phyloP scores from a whole-genome alignment of 23 tunicate species.

The Clavelina lepadiformis region DNA sequence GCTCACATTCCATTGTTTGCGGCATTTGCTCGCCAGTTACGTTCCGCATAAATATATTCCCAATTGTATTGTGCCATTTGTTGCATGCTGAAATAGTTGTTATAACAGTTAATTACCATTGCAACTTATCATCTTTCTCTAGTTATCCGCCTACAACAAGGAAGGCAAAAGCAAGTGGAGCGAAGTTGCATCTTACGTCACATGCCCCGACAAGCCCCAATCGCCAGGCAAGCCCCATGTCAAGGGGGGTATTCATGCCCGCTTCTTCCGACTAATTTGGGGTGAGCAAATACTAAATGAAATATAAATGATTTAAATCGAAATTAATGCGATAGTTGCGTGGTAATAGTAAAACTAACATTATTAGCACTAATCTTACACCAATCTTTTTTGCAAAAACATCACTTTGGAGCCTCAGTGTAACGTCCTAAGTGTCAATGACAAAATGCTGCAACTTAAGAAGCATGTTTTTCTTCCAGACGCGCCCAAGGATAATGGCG shows the following conservation, averaged over 20 bases:
- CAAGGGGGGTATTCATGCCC: slow-evolving; percentile 52
- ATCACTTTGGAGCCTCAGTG: neutral
- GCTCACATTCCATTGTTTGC: too few species aligned
- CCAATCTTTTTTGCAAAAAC: neutral
- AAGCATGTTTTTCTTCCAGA: slow-evolving; percentile 29
- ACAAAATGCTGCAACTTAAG: too few species aligned
- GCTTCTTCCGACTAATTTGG: slow-evolving; percentile 41
- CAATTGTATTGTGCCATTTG: too few species aligned
- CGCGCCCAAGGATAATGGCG: slow-evolving; percentile 58
- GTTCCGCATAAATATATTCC: too few species aligned
- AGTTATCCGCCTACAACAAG: slow-evolving; percentile 51
- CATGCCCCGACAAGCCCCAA: slow-evolving; percentile 56
- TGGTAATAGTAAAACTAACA: too few species aligned
- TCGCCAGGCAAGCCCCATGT: slow-evolving; percentile 57
- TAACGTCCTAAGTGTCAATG: too few species aligned
- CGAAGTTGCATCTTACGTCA: slow-evolving; percentile 11
- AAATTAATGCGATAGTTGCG: too few species aligned
- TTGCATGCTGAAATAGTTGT: too few species aligned
- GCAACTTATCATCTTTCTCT: slow-evolving; percentile 2
- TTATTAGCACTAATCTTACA: neutral
- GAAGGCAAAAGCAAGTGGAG: slow-evolving; percentile 62
- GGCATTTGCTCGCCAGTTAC: too few species aligned
- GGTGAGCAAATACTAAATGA: slow-evolving; percentile 42
- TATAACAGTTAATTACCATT: too few species aligned
- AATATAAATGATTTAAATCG: too few species aligned